phyloP scores from a whole-genome alignment of 1,140 invertebrate genomes.

The Nautilus pompilius region DNA sequence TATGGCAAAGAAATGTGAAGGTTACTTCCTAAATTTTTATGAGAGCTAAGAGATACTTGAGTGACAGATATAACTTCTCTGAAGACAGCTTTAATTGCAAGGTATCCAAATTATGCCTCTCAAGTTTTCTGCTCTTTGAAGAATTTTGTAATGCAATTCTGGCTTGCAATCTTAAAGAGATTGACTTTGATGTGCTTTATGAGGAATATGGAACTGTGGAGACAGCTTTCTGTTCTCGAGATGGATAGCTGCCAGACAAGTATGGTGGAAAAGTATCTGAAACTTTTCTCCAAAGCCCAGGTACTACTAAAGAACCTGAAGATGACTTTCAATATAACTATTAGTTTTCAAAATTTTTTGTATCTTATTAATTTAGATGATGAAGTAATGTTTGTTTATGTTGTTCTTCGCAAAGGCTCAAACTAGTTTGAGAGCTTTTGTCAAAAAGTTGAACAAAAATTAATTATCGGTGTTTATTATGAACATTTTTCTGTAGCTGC shows the following conservation, averaged over 20 bases:
- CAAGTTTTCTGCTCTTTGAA: neutral
- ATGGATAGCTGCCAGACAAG: neutral
- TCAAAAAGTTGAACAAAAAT: no score
- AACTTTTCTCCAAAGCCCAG: neutral
- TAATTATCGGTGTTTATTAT: no score
- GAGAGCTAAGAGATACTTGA: neutral
- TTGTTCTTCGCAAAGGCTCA: no score
- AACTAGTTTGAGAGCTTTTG: no score
- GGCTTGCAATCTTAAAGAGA: neutral
- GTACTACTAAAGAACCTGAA: neutral
- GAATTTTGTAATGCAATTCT: neutral
- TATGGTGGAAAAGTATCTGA: neutral
- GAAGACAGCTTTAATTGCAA: neutral
- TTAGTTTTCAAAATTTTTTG: no score
- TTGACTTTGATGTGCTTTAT: neutral
- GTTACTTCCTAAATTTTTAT: no score
- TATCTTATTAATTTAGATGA: no score
- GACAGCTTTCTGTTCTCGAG: no score
- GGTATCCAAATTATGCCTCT: neutral
- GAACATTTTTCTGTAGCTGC: no score
- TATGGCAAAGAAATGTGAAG: neutral
- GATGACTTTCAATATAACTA: no score
- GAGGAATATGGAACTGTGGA: no score
- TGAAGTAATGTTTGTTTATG: no score
- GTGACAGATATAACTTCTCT: neutral